A percentile compares a stretch with the other conserved stretches of the same genome.
These are phyloP conservation scores for Odontocerum albicorne DNA, from an alignment of 2,888 invertebrate genomes.

Conservation along the genomic window DNA sequence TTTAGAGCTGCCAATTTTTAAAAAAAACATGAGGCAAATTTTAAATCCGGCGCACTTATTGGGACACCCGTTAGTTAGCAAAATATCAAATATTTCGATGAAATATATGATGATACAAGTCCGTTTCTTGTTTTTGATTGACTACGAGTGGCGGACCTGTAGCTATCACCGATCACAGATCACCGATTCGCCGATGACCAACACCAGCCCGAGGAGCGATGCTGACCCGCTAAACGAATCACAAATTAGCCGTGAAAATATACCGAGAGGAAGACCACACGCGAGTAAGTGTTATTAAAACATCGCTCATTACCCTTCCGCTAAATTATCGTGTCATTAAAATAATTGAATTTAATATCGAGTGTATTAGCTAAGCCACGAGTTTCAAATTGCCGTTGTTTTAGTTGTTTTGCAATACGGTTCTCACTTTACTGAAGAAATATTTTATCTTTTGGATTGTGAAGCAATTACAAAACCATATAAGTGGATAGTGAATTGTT, in stretches of 20 bases:
- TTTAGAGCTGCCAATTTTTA: too few species aligned
- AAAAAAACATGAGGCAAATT: too few species aligned
- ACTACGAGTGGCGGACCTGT: too few species aligned
- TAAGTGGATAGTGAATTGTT: too few species aligned
- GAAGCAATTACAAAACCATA: too few species aligned
- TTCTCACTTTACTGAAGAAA: not conserved
- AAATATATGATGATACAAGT: too few species aligned
- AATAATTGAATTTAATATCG: constrained; percentile 14
- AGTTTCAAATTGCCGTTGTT: not conserved
- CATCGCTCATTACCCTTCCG: constrained; percentile 1
- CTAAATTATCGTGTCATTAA: constrained; percentile 9
- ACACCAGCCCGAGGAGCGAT: constrained; percentile 1
- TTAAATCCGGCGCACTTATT: too few species aligned
- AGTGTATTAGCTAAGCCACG: not conserved
- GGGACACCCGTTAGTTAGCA: too few species aligned
- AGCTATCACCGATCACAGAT: too few species aligned
- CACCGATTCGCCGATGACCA: not conserved
- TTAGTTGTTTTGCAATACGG: not conserved
- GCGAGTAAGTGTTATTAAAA: constrained; percentile 9
- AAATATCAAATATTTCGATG: too few species aligned
- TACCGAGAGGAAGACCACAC: constrained; percentile 18
- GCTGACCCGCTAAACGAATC: constrained; percentile 16
- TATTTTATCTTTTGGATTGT: too few species aligned
- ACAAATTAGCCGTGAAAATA: constrained; percentile 24
- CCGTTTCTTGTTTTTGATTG: too few species aligned